phyloP scores from a whole-genome alignment of 1,140 invertebrate genomes.

The Theocolax elegans region DNA sequence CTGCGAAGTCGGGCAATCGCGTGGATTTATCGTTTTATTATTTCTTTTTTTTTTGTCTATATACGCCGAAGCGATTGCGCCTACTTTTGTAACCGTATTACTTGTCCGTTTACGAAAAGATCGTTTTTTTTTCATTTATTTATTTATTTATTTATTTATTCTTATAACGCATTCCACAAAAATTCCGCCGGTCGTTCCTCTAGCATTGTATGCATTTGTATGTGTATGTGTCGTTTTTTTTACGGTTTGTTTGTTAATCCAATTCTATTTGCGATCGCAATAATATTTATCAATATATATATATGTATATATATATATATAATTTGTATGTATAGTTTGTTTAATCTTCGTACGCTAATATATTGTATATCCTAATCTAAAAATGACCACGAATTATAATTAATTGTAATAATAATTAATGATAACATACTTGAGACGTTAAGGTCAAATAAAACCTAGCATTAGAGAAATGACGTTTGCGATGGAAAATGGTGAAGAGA shows the following conservation, averaged over 20 bases:
- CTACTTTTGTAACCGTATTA: slow-evolving; percentile 49
- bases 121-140: slow-evolving; percentile 40
- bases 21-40: neutral
- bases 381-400: slow-evolving; percentile 62
- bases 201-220: slow-evolving; percentile 60
- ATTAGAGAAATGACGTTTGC: too few species aligned
- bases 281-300: slow-evolving; percentile 63
- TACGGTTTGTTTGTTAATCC: slow-evolving; percentile 41
- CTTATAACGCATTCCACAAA: slow-evolving; percentile 38
- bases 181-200: slow-evolving; percentile 38
- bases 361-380: slow-evolving; percentile 64
- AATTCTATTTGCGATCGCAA: slow-evolving; percentile 62
- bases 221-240: too few species aligned
- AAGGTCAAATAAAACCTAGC: too few species aligned
- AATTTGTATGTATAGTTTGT: too few species aligned
- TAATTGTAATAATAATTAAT: slow-evolving; percentile 53
- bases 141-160: slow-evolving; percentile 36
- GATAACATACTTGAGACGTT: slow-evolving; percentile 42
- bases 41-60: too few species aligned
- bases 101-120: slow-evolving; percentile 39
- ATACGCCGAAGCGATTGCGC: slow-evolving; percentile 32
- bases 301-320: slow-evolving; percentile 43
- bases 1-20: slow-evolving; percentile 51
- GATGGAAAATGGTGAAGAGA: too few species aligned
- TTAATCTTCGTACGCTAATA: slow-evolving; percentile 63